Base-by-base conservation (phyloP, 1,140 invertebrate species). In the Leptonema lineaticorne region DNA sequence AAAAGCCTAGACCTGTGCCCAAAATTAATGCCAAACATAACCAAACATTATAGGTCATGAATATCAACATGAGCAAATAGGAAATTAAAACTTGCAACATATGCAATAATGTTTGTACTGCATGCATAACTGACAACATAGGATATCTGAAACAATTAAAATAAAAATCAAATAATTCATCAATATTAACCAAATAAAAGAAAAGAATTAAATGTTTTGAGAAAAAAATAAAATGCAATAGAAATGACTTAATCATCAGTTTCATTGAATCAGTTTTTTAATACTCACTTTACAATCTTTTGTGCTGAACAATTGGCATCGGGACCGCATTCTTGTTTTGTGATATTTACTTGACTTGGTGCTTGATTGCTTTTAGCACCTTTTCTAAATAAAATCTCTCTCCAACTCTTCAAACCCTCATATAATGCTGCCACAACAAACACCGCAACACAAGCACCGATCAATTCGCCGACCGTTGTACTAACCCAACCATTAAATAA, bases 31-130 rank as follows among this genome's bases (percentile, higher is more conserved):
- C 92, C 22, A 95, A 70, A 76, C 95, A 96, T 18, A 98, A 85
- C 92, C 93, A 98, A 18, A 93, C 89, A 77, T 98, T 98, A 85
- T 96, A 99, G 0, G 95, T 98, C 96, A 99, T 99, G 81, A 98
- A 97, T 66, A 98, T 91, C 79, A 99, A 82, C 96, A 99, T 99
- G 18, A 98, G 87, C 74, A 95, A 88, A 79, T 98, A 98, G 18
- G 93, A 94, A 27, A 96, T 79, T 2, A 92, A 88, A 58, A 97
- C 89, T 80, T 98, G 96, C 0, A 97, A 70, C 64, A 96, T 86
- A 78, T 98, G 95, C 5, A 99, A 84, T 8, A 90, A 74, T 0
- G 95, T 97, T 81, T 98, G 95, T 29, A 91, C 82, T n/a, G 89
- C 77, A 78, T 97, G 95, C 70, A 87, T 88, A 68, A 79, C 78